Conservation (phyloP, 2,113 vertebrate species). For the Thunnus thynnus region DNA sequence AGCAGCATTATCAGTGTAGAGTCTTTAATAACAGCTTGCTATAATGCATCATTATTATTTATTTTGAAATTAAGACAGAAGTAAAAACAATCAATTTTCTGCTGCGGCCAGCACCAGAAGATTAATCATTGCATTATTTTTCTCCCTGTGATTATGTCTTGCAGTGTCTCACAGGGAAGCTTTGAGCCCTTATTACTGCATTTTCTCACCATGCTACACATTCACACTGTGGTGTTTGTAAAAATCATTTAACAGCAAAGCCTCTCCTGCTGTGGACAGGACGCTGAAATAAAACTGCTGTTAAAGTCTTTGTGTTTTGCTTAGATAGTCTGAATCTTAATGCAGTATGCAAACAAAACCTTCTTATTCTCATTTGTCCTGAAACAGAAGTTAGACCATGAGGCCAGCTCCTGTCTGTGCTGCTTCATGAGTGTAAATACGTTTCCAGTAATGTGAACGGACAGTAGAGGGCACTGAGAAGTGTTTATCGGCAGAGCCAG, state of each 20-base stretch:
- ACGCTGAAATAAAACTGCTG: not conserved
- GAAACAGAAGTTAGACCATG: not conserved
- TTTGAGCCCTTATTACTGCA: not conserved
- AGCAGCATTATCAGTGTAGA: not conserved
- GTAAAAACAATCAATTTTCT: not conserved
- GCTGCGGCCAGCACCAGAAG: not conserved
- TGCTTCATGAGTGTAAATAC: not conserved
- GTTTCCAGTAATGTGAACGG: not conserved
- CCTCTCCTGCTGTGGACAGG: not conserved
- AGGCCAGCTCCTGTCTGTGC: slow-evolving; percentile 5
- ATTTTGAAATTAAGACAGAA: not conserved
- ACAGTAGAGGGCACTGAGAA: slow-evolving; percentile 38
- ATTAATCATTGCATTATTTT: not conserved
- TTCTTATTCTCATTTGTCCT: not conserved
- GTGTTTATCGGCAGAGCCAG: slow-evolving; percentile 4
- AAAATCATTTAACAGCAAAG: not conserved
- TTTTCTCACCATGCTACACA: not conserved
- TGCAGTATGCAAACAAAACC: not conserved
- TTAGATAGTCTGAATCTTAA: not conserved
- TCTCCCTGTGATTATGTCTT: not conserved
- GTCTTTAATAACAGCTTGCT: not conserved
- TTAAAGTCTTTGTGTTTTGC: not conserved
- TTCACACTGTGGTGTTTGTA: not conserved
- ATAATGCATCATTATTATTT: not conserved
- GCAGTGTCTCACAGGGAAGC: not conserved